Conservation (phyloP, 2,797 vertebrate genomes). For the Sphenopsis melanotis region DNA sequence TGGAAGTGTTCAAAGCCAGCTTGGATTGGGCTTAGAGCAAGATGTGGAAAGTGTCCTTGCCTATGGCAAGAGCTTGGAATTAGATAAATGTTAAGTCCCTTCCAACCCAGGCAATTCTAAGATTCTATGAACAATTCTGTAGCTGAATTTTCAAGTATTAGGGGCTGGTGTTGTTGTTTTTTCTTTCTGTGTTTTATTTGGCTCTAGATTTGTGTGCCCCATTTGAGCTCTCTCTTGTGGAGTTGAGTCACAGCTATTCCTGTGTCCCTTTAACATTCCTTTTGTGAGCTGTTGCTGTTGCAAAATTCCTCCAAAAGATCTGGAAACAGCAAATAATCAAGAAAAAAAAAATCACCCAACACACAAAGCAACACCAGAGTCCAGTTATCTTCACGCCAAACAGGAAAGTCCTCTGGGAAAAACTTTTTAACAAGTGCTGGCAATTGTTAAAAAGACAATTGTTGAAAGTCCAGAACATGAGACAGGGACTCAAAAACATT, state of each 20-base stretch:
- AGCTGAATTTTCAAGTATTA: background rate
- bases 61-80: background rate
- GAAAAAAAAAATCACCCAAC: background rate
- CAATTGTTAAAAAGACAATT: background rate
- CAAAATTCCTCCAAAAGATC: background rate
- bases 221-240: background rate
- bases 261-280: background rate
- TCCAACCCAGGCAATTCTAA: background rate
- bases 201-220: background rate
- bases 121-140: background rate
- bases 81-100: background rate
- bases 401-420: background rate
- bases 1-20: background rate
- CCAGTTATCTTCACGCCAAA: background rate
- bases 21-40: background rate
- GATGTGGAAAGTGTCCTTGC: background rate
- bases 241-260: background rate
- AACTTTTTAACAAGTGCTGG: background rate
- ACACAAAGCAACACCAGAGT: background rate
- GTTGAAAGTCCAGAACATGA: rapidly evolving
- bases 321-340: background rate
- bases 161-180: background rate
- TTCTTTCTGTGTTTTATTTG: background rate
- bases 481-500: background rate
- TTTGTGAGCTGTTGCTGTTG: background rate